A percentile compares a stretch with the other conserved stretches of the same genome.
phyloP scores from a whole-genome alignment of 2,888 invertebrate species.

The Cephalotes varians region DNA sequence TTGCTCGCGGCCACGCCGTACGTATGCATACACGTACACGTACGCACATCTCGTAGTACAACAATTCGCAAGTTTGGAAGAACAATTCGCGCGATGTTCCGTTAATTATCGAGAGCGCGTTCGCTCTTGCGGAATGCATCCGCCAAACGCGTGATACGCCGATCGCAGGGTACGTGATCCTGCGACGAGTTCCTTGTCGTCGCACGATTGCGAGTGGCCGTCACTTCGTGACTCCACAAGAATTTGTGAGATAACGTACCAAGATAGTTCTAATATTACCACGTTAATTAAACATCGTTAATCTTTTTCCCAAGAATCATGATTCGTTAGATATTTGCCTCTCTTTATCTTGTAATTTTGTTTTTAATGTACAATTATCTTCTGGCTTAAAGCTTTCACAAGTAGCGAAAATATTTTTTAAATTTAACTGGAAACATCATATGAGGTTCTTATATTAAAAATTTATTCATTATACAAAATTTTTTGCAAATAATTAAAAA shows the following conservation, averaged over 20 bases:
- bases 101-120: background rate
- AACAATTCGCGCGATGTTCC: conserved; percentile 29
- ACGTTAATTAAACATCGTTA: background rate
- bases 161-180: conserved; percentile 17
- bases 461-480: background rate
- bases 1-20: conserved; percentile 33
- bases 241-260: background rate
- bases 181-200: conserved; percentile 10
- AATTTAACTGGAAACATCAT: background rate
- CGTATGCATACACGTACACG: background rate
- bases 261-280: background rate
- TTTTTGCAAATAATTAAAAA: background rate
- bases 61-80: conserved; percentile 10
- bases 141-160: background rate
- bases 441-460: background rate
- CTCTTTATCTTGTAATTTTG: background rate
- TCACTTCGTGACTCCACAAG: conserved; percentile 1
- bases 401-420: background rate
- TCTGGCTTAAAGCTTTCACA: background rate
- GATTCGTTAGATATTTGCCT: background rate
- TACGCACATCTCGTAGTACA: background rate
- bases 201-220: background rate
- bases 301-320: background rate
- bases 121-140: background rate
- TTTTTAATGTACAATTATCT: background rate